These are phyloP conservation scores for Lerema accius DNA, from an alignment of 1,140 invertebrate species.

Conservation along the genomic window DNA sequence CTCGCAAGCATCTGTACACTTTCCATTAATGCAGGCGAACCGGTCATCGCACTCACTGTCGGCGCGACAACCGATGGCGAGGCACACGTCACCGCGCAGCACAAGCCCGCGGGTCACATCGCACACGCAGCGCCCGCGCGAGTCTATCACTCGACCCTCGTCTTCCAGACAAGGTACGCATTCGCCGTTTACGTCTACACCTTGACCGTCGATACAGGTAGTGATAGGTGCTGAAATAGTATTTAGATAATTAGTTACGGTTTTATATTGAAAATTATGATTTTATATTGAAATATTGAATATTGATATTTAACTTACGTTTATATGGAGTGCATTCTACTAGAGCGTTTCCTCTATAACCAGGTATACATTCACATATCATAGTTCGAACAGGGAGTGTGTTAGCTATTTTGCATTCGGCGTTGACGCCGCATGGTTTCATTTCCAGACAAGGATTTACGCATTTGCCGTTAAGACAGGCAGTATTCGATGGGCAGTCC, in stretches of 20 bases:
- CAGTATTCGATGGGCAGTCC: slow-evolving; percentile 92
- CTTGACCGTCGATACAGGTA: slow-evolving; percentile 83
- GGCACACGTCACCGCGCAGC: slow-evolving; percentile 90
- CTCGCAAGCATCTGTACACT: slow-evolving; percentile 90
- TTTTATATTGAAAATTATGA: too few relatives aligned
- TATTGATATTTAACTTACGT: slow-evolving; percentile 61
- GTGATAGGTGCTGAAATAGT: slow-evolving; percentile 52
- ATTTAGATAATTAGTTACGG: background rate
- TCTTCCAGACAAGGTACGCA: slow-evolving; percentile 89
- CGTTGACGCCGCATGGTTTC: slow-evolving; percentile 91
- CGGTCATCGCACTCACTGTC: slow-evolving; percentile 91
- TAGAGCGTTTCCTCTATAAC: slow-evolving; percentile 92
- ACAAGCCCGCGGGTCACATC: slow-evolving; percentile 89
- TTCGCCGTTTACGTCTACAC: slow-evolving; percentile 89
- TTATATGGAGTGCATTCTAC: slow-evolving; percentile 89
- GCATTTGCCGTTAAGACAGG: slow-evolving; percentile 92
- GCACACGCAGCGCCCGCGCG: slow-evolving; percentile 91
- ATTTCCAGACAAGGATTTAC: slow-evolving; percentile 92
- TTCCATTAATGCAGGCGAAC: slow-evolving; percentile 88
- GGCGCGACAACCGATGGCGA: slow-evolving; percentile 88
- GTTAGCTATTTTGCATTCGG: slow-evolving; percentile 91
- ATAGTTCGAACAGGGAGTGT: slow-evolving; percentile 93
- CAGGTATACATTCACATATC: slow-evolving; percentile 94
- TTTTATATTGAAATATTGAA: too few relatives aligned
- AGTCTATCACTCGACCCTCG: slow-evolving; percentile 89